phyloP scores from a whole-genome alignment of 2,888 invertebrate species.

The Hetaerina titia region DNA sequence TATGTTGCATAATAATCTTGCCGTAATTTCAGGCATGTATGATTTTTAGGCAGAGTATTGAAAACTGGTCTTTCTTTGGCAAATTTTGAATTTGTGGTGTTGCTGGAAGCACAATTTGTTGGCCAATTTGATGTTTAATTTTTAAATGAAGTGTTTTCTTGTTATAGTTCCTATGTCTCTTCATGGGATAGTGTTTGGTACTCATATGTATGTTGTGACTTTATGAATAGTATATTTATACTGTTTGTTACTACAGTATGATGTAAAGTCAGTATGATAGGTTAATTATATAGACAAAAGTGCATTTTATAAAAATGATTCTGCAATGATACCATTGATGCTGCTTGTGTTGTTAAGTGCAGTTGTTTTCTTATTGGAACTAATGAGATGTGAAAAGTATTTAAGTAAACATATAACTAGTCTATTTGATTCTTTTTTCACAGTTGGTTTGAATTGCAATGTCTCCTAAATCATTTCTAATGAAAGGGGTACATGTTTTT shows the following conservation, averaged over 20 bases:
- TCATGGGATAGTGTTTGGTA: conserved; percentile 30
- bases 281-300: neutral
- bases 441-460: neutral
- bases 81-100: neutral
- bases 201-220: neutral
- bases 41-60: neutral
- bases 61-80: neutral
- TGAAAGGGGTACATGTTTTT: too few species aligned
- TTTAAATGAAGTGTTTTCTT: neutral
- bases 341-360: neutral
- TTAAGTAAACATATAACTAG: conserved; percentile 28
- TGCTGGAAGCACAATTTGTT: neutral
- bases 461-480: neutral
- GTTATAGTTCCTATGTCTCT: conserved; percentile 1
- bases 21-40: neutral
- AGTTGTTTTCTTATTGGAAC: conserved; percentile 39
- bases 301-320: neutral
- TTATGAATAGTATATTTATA: conserved; percentile 22
- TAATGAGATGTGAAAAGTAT: conserved; percentile 10
- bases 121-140: neutral
- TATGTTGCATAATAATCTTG: neutral
- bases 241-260: conserved; percentile 29
- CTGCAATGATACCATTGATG: conserved; percentile 17
- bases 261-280: conserved; percentile 32
- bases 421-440: neutral